Conservation (phyloP, 2,113 vertebrate genomes). For the Tauraco erythrolophus region DNA sequence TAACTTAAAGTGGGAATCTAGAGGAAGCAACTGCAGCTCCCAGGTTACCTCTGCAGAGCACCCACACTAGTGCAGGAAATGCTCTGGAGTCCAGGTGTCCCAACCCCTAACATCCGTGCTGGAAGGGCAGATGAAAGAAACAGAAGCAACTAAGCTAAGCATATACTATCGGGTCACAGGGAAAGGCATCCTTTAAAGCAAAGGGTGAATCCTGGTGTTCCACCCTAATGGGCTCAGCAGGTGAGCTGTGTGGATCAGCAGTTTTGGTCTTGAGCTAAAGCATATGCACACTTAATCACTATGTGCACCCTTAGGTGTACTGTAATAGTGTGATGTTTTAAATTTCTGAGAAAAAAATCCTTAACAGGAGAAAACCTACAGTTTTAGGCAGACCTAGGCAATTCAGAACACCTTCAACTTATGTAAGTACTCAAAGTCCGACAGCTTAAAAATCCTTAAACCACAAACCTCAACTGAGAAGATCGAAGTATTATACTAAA, state of each 20-base stretch:
- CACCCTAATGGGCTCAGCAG: neutral
- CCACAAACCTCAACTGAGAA: neutral
- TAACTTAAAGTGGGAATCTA: neutral
- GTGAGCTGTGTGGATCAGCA: neutral
- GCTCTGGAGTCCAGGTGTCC: neutral
- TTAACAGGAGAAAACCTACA: fast-evolving
- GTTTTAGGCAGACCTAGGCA: neutral
- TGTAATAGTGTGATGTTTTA: neutral
- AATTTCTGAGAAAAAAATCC: neutral
- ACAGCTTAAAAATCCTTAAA: neutral
- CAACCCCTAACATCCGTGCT: neutral
- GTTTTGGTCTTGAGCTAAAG: neutral
- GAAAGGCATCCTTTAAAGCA: neutral
- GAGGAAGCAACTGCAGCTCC: neutral
- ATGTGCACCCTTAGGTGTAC: neutral
- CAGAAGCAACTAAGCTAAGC: neutral
- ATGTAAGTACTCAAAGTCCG: neutral
- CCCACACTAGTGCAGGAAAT: neutral
- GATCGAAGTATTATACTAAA: neutral
- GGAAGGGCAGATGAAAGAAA: neutral
- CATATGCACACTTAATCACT: neutral
- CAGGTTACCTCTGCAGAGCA: neutral
- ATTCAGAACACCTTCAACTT: neutral
- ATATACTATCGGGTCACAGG: no score
- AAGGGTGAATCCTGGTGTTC: neutral